phyloP scores from a whole-genome alignment of 2,888 invertebrate genomes.

The Labia minor region DNA sequence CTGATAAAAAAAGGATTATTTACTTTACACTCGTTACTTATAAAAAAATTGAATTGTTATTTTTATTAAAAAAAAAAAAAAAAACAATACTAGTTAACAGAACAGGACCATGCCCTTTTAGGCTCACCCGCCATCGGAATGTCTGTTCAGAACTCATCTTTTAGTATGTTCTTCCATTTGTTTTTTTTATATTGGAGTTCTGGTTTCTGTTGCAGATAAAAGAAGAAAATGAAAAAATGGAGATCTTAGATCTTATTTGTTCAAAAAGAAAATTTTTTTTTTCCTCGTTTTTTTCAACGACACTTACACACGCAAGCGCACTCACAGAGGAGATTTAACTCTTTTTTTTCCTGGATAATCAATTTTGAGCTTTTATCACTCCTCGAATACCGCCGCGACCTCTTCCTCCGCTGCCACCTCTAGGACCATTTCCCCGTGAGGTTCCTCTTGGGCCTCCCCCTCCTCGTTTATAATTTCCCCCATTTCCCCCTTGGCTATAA shows the following conservation, averaged over 20 bases:
- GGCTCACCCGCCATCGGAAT: slow-evolving; percentile 7
- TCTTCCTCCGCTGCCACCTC: slow-evolving; percentile 29
- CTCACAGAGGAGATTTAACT: background rate
- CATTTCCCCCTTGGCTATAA: slow-evolving; percentile 34
- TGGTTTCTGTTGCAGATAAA: too few species aligned
- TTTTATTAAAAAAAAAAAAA: background rate
- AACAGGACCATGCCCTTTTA: background rate
- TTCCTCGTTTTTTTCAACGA: background rate
- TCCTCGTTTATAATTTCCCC: slow-evolving; percentile 33
- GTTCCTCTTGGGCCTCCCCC: slow-evolving; percentile 27
- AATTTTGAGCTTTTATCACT: background rate
- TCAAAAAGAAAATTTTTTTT: background rate
- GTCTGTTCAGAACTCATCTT: background rate
- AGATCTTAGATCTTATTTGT: background rate
- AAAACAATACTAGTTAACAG: background rate
- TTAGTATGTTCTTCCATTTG: background rate
- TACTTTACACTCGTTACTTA: background rate
- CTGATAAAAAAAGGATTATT: background rate
- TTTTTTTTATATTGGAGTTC: too few species aligned
- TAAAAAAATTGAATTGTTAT: background rate
- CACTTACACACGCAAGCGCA: background rate
- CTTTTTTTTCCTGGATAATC: background rate
- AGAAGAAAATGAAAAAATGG: too few species aligned
- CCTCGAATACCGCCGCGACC: slow-evolving; percentile 29
- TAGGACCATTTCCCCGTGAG: slow-evolving; percentile 28